Evolutionary conservation across 2,888 invertebrate genomes (phyloP), one percentile per base, ranked within the genome.

Genomic region (Polymixis flavicincta): DNA sequence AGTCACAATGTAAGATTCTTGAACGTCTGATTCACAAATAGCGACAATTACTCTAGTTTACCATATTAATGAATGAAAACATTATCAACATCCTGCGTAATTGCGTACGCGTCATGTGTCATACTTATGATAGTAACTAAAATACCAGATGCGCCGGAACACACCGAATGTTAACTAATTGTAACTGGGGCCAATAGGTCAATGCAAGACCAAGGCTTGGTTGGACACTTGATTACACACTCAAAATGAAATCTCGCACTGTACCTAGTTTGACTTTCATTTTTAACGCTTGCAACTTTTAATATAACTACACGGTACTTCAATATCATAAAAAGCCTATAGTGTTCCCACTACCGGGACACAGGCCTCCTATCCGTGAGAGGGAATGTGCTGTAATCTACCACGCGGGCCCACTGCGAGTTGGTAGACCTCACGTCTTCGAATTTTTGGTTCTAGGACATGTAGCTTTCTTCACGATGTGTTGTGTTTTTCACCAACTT

Each of bases 31-130:
- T 88, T 90, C 92, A 92, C 92, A 90, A 91, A 92, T 92, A 93
- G 90, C 88, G 88, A 89, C 89, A 91, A 90, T 91, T 90, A 89
- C 87, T 86, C 76, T 87, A 89, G 89, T 90, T 90, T 88, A 90
- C 84, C 87, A 88, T 89, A 87, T 84, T 90, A 90, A 90, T 93
- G 92, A 94, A 94, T 94, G 93, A 91, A 92, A 85, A 90, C 92
- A 91, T 92, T 94, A 95, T 94, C 94, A 92, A 92, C 93, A 93
- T 94, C 94, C 95, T 94, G 94, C 88, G 88, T 93, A 93, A 93
- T 92, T 92, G 89, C 86, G 87, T 84, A 90, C 92, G 91, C 91
- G 92, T 92, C 92, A 93, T 92, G 72, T 83, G 87, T 87, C 85
- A 77, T 73, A 66, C 60, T 57, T 65, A 84, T 81, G 87, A 87